Base-by-base conservation (phyloP, 2,113 vertebrate species). In the Dendropsophus ebraccatus region DNA sequence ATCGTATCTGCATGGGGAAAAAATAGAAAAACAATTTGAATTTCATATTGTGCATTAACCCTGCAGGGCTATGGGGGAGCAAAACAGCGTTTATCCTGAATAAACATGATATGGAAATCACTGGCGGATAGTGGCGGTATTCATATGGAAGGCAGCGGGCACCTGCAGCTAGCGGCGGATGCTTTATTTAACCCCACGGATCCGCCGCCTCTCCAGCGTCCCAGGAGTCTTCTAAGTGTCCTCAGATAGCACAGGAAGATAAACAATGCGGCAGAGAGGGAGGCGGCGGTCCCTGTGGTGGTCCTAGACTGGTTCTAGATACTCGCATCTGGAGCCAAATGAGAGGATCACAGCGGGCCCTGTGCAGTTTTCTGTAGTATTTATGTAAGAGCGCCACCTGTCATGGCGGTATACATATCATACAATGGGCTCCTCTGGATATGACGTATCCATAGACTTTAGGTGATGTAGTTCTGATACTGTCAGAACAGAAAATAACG, bases 31-130 rank as follows among this genome's bases (percentile, higher is more conserved):
- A 45, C 86, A 82, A 92, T 93, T 92, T 92, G 88, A 92, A 92
- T 92, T 92, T 92, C 92, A 92, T 91, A 92, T 91, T 67, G 87
- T 89, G 89, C 84, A 89, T 92, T 92, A 93, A 92, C 88, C 90
- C 91, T 52, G 54, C 89, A 91, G 92, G 91, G 89, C 88, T 89
- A 89, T 90, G 80, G 84, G n/a, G 89, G 89, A 90, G 90, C 88
- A 92, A 90, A 91, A 91, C 70, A 23, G 88, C 90, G 89, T 89
- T 90, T 91, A 92, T 84, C 91, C 90, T 92, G 91, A 92, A 92
- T 93, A 93, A 92, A 92, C 90, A 92, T 92, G 91, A 92, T 91
- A 92, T 92, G 91, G 90, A 92, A 92, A 92, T 93, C 62, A 30
- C 41, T 6, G 69, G 85, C 35, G 67, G 74, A 89, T 45, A 87